A percentile compares a stretch with the other conserved stretches of the same genome.
phyloP scores from a whole-genome alignment of 2,113 vertebrate genomes.

The Ramphastos sulfuratus region DNA sequence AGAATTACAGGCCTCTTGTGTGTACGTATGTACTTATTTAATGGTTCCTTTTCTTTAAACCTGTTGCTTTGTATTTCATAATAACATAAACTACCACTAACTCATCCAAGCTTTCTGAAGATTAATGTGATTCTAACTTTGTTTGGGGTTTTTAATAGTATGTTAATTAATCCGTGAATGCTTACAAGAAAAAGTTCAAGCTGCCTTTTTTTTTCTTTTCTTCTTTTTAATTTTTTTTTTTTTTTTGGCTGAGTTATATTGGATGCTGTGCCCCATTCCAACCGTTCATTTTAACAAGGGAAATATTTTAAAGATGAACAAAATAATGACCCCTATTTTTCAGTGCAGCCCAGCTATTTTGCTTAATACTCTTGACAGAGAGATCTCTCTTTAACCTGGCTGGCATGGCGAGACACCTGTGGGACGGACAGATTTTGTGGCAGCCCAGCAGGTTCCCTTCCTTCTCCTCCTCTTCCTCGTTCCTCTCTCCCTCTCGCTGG shows the following conservation, averaged over 20 bases:
- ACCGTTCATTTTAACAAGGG: not conserved
- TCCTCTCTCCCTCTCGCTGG: too few relatives aligned
- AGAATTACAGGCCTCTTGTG: not conserved
- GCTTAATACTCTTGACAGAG: not conserved
- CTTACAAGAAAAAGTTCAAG: not conserved
- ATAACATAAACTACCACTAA: not conserved
- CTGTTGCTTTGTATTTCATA: not conserved
- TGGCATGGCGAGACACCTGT: not conserved
- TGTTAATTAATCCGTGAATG: not conserved
- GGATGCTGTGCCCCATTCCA: not conserved
- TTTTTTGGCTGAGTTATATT: not conserved
- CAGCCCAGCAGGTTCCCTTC: not conserved
- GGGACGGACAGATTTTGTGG: not conserved
- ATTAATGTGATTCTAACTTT: not conserved
- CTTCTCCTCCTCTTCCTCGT: not conserved
- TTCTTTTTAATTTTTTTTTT: too few relatives aligned
- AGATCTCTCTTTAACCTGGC: not conserved
- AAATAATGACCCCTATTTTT: not conserved
- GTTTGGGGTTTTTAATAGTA: not conserved
- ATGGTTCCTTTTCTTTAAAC: not conserved
- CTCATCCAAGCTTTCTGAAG: not conserved
- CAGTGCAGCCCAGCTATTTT: not conserved
- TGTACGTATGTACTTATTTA: not conserved
- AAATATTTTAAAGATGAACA: not conserved
- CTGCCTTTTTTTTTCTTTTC: fast-evolving